A percentile compares a stretch with the other conserved stretches of the same genome.
phyloP scores from a whole-genome alignment of 2,888 invertebrate genomes.

The Lasius platythorax region DNA sequence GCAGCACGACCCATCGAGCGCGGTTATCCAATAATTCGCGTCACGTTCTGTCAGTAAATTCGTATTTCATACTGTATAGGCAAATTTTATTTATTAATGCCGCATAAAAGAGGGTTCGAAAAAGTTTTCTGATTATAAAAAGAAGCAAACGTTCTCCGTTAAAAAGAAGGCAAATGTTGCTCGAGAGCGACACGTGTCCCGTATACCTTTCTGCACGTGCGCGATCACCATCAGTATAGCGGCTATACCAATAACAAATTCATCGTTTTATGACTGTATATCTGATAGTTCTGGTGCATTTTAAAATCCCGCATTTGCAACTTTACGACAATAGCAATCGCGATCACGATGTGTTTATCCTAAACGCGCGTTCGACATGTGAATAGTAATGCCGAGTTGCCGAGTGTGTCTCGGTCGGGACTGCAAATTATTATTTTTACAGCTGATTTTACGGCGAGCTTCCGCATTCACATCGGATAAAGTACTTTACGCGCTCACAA shows the following conservation, averaged over 20 bases:
- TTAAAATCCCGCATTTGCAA: background rate
- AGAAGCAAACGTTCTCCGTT: background rate
- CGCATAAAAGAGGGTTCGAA: background rate
- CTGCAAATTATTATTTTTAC: conserved; percentile 60
- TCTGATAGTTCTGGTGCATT: background rate
- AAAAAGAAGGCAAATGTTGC: background rate
- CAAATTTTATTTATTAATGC: conserved; percentile 29
- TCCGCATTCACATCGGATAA: conserved; percentile 14
- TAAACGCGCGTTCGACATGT: background rate
- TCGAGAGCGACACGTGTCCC: background rate
- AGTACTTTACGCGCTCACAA: background rate
- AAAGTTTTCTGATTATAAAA: background rate
- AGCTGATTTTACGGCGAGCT: conserved; percentile 14
- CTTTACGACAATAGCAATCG: background rate
- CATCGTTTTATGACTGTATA: background rate
- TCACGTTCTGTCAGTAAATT: conserved; percentile 43
- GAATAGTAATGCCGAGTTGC: background rate
- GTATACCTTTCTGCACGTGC: background rate
- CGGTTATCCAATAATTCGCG: conserved; percentile 10
- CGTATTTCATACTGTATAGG: background rate
- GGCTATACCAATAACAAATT: background rate
- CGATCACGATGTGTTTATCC: background rate
- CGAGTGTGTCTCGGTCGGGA: background rate
- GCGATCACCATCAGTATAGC: background rate
- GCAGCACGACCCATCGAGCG: background rate